Conservation (phyloP, 2,113 vertebrate genomes). For the Thalassoma bifasciatum region DNA sequence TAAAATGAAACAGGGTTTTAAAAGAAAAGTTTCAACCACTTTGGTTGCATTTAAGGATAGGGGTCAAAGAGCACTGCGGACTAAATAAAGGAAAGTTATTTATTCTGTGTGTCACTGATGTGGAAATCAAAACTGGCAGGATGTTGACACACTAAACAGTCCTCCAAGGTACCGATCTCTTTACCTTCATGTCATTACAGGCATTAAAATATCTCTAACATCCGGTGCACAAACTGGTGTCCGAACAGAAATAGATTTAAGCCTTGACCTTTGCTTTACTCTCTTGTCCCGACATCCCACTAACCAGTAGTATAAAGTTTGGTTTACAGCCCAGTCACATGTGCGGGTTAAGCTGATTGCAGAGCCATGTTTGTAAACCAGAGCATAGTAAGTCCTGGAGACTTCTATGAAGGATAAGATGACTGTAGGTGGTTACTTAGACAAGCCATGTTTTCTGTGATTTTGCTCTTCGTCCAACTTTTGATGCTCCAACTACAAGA, state of each 20-base stretch:
- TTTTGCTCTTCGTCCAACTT: not conserved
- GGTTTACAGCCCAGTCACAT: constrained; percentile 42
- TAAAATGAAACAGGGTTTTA: not conserved
- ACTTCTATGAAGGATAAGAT: constrained; percentile 1
- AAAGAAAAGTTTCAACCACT: not conserved
- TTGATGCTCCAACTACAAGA: not conserved
- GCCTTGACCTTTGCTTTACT: constrained; percentile 28
- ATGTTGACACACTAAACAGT: constrained; percentile 18
- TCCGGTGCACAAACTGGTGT: constrained; percentile 12
- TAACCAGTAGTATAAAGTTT: constrained; percentile 22
- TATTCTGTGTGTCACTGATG: not conserved
- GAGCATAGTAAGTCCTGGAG: constrained; percentile 1
- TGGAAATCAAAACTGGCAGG: constrained; percentile 5
- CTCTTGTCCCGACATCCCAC: constrained; percentile 14
- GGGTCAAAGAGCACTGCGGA: too few relatives aligned
- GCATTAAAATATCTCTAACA: constrained; percentile 25
- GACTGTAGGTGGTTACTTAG: not conserved
- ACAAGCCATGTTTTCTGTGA: not conserved
- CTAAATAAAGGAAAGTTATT: not conserved
- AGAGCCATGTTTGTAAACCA: constrained; percentile 45
- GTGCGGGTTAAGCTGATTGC: constrained; percentile 54
- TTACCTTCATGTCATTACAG: constrained; percentile 5
- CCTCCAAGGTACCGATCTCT: constrained; percentile 31
- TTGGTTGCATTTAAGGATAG: not conserved
- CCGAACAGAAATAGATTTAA: constrained; percentile 70